Base-by-base conservation (phyloP, 1,140 invertebrate genomes). In the Drosophila triauraria region DNA sequence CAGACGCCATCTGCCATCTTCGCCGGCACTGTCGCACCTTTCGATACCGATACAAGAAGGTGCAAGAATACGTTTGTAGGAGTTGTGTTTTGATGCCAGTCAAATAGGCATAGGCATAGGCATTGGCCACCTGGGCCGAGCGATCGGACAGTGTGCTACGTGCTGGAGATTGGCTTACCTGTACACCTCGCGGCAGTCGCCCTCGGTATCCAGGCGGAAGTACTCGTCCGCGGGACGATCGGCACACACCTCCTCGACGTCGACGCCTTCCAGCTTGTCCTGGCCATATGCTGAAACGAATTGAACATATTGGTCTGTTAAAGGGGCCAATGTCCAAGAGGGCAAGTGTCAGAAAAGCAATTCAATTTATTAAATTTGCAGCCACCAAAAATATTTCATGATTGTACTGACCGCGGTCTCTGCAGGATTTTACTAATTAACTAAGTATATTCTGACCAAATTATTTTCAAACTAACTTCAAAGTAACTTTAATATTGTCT, bases 171-270 rank as follows among this genome's bases (percentile, higher is more conserved):
- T 4, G 38, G 51, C 87, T 95, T 95, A 97, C 97, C 97, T 97
- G 87, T 98, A 97, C 68, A 98, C 97, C 93, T 98, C 97, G 78
- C 97, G 95, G 93, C 97, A 98, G 93, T 98, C 97, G 68, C 96
- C 96, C 47, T 97, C 96, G 25, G 95, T 95, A 62, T 95, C 95
- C 80, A 98, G 93, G 62, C 97, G 95, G 94, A 98, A 98, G 94
- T 98, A 98, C 93, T 98, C 97, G 84, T 98, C 97, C 23, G 96
- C 96, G 3, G 97, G 96, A 84, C 97, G 95, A 82, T 96, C 96
- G 70, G 96, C 95, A 92, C 97, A 98, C 15, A 98, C 94, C 93
- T 98, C 96, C 87, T 98, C 97, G 15, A 97, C 94, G 81, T 95
- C 96, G 58, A 95, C 94, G 43, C 96, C 96, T 17, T 94, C 94